A percentile compares a stretch with the other conserved stretches of the same genome.
These are phyloP conservation scores for Loripinus fragilis DNA, from an alignment of 2,888 invertebrate genomes.

Conservation along the genomic window DNA sequence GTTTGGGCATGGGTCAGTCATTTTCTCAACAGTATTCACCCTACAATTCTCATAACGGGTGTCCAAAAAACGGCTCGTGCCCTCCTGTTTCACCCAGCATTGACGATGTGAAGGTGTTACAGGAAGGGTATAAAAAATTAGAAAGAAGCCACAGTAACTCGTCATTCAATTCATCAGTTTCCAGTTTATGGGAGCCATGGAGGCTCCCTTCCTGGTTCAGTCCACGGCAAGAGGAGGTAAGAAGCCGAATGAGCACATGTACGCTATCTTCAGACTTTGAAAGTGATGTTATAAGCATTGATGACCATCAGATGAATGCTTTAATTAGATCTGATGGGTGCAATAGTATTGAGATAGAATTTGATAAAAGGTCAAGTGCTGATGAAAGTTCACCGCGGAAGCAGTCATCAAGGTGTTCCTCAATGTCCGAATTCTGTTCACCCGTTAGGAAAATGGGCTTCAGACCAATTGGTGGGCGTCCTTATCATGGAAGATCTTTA, in stretches of 20 bases:
- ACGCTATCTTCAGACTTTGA: conserved; percentile 67
- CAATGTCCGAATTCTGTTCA: conserved; percentile 3
- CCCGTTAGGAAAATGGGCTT: conserved; percentile 11
- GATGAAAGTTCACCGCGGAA: conserved; percentile 51
- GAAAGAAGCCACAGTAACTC: conserved; percentile 23
- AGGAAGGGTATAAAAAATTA: conserved; percentile 66
- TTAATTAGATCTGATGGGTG: conserved; percentile 73
- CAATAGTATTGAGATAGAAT: conserved; percentile 74
- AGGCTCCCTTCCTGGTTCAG: conserved; percentile 39
- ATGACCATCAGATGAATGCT: conserved; percentile 74
- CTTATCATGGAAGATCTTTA: background rate
- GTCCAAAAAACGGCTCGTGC: conserved; percentile 73
- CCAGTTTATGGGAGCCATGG: conserved; percentile 51
- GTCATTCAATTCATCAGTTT: conserved; percentile 25
- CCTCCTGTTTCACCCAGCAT: conserved; percentile 73
- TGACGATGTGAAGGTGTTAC: conserved; percentile 69
- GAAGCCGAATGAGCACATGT: conserved; percentile 58
- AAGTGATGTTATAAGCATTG: conserved; percentile 73
- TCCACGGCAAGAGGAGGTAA: conserved; percentile 51
- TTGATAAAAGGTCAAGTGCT: conserved; percentile 58
- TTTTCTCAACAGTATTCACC: conserved; percentile 60
- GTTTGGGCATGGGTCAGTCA: conserved; percentile 53
- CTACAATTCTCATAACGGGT: conserved; percentile 66
- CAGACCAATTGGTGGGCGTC: conserved; percentile 9
- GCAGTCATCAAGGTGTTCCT: conserved; percentile 29